These are phyloP conservation scores for Sebastes diaconus DNA, from an alignment of 2,797 vertebrate species.

Conservation along the genomic window DNA sequence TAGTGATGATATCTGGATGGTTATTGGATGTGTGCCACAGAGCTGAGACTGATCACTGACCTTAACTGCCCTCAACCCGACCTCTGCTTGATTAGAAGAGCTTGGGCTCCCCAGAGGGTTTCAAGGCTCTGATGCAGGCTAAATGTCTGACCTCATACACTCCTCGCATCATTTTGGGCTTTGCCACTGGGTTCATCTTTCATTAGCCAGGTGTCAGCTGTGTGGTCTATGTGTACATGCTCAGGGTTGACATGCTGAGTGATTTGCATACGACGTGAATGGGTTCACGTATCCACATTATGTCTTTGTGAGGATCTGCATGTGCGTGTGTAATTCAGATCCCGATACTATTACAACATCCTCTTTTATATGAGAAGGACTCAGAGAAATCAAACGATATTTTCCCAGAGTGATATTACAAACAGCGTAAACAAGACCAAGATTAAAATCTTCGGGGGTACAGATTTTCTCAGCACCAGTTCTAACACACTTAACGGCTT, in stretches of 20 bases:
- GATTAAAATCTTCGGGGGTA: background rate
- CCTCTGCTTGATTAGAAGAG: conserved; percentile 24
- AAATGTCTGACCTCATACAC: conserved; percentile 30
- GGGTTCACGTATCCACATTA: background rate
- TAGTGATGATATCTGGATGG: background rate
- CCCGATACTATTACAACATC: background rate
- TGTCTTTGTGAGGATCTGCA: background rate
- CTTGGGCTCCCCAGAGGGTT: background rate
- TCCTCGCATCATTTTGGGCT: background rate
- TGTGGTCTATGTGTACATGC: background rate
- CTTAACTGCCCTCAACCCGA: conserved; percentile 11
- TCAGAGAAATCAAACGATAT: conserved; percentile 27
- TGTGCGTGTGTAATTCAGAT: background rate
- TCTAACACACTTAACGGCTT: background rate
- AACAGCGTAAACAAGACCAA: conserved; percentile 23
- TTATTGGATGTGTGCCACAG: conserved; percentile 19
- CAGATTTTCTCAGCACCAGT: background rate
- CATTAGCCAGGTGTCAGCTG: conserved; percentile 31
- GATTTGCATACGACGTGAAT: background rate
- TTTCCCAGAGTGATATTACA: conserved; percentile 25
- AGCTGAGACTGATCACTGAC: conserved; percentile 19
- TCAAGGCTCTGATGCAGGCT: conserved; percentile 7
- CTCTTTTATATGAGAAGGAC: background rate
- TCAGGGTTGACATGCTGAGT: background rate
- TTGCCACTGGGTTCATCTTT: conserved; percentile 22